These are phyloP conservation scores for Steinernema carpocapsae DNA, from an alignment of 2,888 invertebrate genomes.

Conservation along the genomic window DNA sequence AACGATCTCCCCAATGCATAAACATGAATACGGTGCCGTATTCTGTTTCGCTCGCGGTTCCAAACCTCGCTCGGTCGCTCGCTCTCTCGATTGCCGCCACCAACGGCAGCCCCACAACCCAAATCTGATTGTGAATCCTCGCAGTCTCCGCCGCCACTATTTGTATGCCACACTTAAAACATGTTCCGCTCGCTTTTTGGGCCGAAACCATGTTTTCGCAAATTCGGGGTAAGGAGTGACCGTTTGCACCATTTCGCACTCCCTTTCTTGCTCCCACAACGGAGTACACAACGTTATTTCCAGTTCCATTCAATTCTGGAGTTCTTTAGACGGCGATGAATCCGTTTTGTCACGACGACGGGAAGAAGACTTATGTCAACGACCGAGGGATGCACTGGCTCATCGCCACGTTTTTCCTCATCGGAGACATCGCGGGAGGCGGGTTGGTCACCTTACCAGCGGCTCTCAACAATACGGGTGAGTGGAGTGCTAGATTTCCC, in stretches of 20 bases:
- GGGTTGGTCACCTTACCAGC: slow-evolving; percentile 54
- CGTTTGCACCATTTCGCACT: background rate
- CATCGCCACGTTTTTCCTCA: slow-evolving; percentile 50
- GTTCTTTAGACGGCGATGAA: slow-evolving; percentile 31
- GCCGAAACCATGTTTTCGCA: slow-evolving; percentile 22
- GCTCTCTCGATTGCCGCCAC: too few species aligned
- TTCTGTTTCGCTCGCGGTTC: background rate
- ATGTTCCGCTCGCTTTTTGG: background rate
- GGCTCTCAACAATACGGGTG: slow-evolving; percentile 48
- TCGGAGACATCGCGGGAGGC: slow-evolving; percentile 55
- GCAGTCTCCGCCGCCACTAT: background rate
- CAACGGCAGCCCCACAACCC: background rate
- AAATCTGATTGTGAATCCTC: background rate
- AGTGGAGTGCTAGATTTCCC: background rate
- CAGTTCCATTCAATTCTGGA: background rate
- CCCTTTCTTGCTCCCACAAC: background rate
- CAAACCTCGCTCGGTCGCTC: background rate
- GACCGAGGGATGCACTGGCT: slow-evolving; percentile 40
- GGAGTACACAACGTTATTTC: too few species aligned
- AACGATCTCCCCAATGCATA: background rate
- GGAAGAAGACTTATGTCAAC: slow-evolving; percentile 28
- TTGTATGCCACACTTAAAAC: slow-evolving; percentile 9
- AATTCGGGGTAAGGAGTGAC: slow-evolving; percentile 23
- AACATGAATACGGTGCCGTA: slow-evolving; percentile 4
- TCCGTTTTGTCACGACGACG: slow-evolving; percentile 29